Evolutionary conservation across 2,888 invertebrate genomes (phyloP).

Genomic region (Chloromyia formosa): DNA sequence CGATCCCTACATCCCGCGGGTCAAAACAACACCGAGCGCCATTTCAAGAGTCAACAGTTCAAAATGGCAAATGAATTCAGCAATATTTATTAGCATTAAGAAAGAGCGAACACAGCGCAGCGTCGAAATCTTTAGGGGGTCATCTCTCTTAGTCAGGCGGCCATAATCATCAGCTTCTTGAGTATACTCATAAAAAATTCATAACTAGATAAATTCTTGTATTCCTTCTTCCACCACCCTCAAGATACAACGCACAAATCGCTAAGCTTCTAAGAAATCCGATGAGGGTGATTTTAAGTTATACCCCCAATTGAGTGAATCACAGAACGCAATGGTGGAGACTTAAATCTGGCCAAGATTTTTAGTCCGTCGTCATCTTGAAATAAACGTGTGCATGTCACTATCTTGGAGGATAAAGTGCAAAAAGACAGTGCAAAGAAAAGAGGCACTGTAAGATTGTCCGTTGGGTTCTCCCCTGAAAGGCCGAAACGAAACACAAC

Average conservation of each 20-base stretch:
- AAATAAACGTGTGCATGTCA: not conserved
- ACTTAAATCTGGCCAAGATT: conserved; percentile 19
- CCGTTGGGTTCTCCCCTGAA: not conserved
- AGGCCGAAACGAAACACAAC: not conserved
- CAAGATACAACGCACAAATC: not conserved
- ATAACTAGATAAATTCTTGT: conserved; percentile 28
- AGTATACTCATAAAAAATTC: conserved; percentile 19
- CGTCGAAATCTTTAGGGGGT: no score
- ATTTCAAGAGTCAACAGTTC: no score
- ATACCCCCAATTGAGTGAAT: conserved; percentile 34
- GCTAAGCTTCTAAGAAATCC: no score
- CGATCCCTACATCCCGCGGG: no score
- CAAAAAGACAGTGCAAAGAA: not conserved
- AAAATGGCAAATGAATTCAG: no score
- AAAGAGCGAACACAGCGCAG: no score
- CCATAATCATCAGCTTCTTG: not conserved
- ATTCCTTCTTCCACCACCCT: not conserved
- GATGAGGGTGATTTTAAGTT: not conserved
- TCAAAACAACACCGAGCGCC: no score
- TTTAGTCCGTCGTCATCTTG: not conserved
- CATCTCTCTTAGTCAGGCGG: no score
- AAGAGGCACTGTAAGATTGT: not conserved
- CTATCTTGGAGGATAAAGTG: no score
- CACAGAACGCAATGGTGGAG: not conserved
- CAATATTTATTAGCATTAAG: no score